phyloP scores from a whole-genome alignment of 2,888 invertebrate species.

The Platypus cylindrus region DNA sequence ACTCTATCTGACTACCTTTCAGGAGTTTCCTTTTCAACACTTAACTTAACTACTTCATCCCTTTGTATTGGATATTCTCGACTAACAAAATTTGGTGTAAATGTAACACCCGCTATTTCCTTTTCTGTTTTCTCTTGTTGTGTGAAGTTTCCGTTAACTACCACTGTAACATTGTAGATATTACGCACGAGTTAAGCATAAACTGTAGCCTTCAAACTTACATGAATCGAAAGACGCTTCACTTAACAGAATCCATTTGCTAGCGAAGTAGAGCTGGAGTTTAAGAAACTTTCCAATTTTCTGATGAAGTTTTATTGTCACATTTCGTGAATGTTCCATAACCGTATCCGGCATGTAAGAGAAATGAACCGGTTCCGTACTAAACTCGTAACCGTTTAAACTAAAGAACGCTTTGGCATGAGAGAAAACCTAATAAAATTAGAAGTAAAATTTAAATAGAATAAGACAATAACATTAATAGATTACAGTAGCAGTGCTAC shows the following conservation, averaged over 20 bases:
- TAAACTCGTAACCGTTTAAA: conserved; percentile 57
- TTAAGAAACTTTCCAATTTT: conserved; percentile 63
- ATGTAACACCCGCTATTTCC: conserved; percentile 24
- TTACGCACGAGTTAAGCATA: too few species aligned
- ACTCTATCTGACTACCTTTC: conserved; percentile 7
- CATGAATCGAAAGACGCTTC: conserved; percentile 75
- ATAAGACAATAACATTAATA: too few species aligned
- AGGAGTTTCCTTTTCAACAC: conserved; percentile 21
- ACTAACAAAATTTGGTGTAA: conserved; percentile 31
- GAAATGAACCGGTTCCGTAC: conserved; percentile 58
- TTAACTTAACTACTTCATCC: conserved; percentile 54
- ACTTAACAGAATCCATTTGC: conserved; percentile 75
- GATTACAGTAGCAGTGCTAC: too few species aligned
- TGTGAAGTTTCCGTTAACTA: conserved; percentile 48
- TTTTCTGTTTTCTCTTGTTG: conserved; percentile 45
- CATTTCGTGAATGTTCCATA: conserved; percentile 67
- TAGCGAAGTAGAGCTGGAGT: conserved; percentile 65
- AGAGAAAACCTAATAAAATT: conserved; percentile 53
- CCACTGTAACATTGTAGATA: conserved; percentile 34
- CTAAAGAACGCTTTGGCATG: conserved; percentile 67
- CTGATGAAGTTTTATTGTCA: conserved; percentile 67
- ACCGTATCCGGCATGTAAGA: conserved; percentile 63
- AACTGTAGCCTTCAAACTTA: too few species aligned
- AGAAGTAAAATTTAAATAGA: too few species aligned
- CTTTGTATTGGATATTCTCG: conserved; percentile 54